These are phyloP conservation scores for Bothrops jararaca DNA, from an alignment of 2,113 vertebrate species.

Conservation along the genomic window DNA sequence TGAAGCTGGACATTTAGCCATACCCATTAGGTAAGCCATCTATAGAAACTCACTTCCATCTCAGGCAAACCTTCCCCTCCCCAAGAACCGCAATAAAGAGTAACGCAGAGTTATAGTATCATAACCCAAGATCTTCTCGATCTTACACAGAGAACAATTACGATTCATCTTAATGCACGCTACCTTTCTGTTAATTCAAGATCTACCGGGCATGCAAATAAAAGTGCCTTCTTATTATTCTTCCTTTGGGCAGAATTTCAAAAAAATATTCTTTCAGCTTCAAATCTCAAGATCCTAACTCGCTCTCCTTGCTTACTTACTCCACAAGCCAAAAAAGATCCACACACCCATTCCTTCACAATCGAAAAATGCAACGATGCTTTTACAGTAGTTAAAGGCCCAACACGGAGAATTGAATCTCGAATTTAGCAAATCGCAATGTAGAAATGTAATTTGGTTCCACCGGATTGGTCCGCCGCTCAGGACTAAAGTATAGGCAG, in stretches of 20 bases:
- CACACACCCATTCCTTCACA: background rate
- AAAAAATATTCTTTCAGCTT: background rate
- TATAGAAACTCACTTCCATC: background rate
- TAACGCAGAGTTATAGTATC: background rate
- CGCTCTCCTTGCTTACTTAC: too few relatives aligned
- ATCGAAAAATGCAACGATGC: background rate
- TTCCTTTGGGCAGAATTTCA: background rate
- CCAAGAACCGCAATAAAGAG: background rate
- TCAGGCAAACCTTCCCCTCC: background rate
- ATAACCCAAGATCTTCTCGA: background rate
- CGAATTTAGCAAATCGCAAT: background rate
- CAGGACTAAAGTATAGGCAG: rapidly evolving
- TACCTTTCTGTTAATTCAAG: background rate
- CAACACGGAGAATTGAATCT: background rate
- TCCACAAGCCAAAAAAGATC: background rate
- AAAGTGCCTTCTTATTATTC: background rate
- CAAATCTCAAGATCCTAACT: background rate
- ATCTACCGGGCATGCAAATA: background rate
- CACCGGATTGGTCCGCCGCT: rapidly evolving
- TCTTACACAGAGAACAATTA: background rate
- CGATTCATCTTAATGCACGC: background rate
- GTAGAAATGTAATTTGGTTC: rapidly evolving
- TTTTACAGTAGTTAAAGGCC: background rate
- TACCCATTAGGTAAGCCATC: background rate
- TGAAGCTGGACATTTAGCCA: background rate